Conservation (phyloP, 2,113 vertebrate genomes). For the Cinclus mexicanus region DNA sequence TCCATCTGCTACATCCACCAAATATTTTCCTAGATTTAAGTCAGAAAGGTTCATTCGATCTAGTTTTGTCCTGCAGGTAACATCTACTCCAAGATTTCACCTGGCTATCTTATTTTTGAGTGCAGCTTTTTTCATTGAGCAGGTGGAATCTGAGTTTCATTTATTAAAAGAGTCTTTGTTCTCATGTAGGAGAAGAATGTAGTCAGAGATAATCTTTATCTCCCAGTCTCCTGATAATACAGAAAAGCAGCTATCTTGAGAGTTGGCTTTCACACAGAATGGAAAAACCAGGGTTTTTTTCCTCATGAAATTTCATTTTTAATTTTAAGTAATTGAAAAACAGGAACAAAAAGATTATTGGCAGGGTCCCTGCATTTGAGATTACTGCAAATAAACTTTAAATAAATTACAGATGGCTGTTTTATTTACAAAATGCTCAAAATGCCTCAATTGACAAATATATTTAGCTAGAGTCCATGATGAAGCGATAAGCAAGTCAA, state of each 20-base stretch:
- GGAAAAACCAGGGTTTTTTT: not conserved
- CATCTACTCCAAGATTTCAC: not conserved
- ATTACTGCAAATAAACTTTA: conserved; percentile 9
- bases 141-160: not conserved
- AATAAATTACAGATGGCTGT: not conserved
- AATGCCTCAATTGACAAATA: not conserved
- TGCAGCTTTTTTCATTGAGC: not conserved
- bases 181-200: not conserved
- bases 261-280: not conserved
- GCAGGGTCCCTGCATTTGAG: not conserved
- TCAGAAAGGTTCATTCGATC: not conserved
- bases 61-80: not conserved
- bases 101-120: not conserved
- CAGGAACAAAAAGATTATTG: not conserved
- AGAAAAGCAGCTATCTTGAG: not conserved
- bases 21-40: not conserved
- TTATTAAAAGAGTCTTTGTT: conserved; percentile 43
- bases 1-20: not conserved
- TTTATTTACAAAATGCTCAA: not conserved
- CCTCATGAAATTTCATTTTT: not conserved
- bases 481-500: conserved; percentile 6
- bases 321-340: not conserved
- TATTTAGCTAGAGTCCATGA: not conserved
- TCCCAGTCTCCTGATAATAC: not conserved
- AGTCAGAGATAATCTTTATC: conserved; percentile 25